Conservation (phyloP, 2,888 invertebrate genomes). For the Dichetophora obliterata region DNA sequence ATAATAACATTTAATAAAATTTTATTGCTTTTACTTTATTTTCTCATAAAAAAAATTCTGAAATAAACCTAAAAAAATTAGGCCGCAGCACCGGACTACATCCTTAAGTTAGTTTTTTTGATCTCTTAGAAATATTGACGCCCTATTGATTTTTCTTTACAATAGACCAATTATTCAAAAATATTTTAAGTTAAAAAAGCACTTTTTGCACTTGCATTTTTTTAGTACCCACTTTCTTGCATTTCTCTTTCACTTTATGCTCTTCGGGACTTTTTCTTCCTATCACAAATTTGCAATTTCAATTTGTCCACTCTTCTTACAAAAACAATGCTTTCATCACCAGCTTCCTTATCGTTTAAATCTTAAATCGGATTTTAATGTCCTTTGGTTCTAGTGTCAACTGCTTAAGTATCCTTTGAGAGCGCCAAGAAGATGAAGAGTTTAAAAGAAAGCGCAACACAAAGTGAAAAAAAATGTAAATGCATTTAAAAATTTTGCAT, state of each 20-base stretch:
- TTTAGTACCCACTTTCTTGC: too few relatives aligned
- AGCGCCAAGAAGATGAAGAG: neutral
- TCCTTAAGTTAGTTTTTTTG: too few relatives aligned
- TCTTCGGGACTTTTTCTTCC: neutral
- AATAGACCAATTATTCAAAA: too few relatives aligned
- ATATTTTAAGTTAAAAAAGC: too few relatives aligned
- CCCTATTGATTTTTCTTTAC: neutral
- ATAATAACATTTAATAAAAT: too few relatives aligned
- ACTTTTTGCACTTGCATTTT: too few relatives aligned
- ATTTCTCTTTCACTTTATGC: too few relatives aligned
- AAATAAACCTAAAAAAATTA: too few relatives aligned
- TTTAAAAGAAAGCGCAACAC: constrained; percentile 13
- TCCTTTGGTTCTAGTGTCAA: constrained; percentile 38
- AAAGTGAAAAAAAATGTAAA: constrained; percentile 55
- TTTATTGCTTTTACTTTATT: too few relatives aligned
- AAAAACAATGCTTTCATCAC: neutral
- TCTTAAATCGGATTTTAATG: constrained; percentile 44
- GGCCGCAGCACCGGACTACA: too few relatives aligned
- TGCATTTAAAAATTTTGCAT: constrained; percentile 64
- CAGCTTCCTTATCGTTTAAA: constrained; percentile 2
- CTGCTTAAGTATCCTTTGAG: constrained; percentile 28
- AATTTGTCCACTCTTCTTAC: constrained; percentile 12
- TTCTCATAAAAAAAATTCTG: too few relatives aligned
- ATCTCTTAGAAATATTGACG: neutral
- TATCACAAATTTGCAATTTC: constrained; percentile 8